These are phyloP conservation scores for Avahi laniger DNA, from an alignment of 2,797 vertebrate species.

Conservation along the genomic window DNA sequence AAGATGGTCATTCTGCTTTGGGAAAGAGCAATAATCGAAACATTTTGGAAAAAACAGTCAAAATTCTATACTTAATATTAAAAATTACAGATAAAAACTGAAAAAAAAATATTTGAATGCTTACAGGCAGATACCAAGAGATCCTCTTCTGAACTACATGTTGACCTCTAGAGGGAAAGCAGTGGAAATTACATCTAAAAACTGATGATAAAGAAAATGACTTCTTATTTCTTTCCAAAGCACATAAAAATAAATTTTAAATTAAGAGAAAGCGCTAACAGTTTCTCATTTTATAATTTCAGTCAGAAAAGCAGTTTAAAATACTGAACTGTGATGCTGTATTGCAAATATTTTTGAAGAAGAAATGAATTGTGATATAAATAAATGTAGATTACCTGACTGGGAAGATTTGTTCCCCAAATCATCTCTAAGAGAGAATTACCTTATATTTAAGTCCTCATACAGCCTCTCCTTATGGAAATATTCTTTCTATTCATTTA, in stretches of 20 bases:
- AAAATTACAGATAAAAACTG: background rate
- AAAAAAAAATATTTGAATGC: background rate
- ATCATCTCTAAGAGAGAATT: background rate
- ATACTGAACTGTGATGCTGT: background rate
- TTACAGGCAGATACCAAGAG: background rate
- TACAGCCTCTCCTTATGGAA: background rate
- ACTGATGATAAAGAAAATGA: background rate
- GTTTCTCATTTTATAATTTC: background rate
- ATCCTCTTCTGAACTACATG: background rate
- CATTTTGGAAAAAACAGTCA: background rate
- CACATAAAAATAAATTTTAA: background rate
- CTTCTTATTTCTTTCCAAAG: background rate
- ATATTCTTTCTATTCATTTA: background rate
- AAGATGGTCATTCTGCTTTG: background rate
- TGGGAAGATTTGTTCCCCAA: background rate
- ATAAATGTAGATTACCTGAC: background rate
- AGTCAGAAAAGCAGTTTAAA: background rate
- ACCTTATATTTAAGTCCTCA: background rate
- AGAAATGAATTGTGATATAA: slow-evolving; percentile 4
- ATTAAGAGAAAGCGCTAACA: background rate
- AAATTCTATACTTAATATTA: background rate
- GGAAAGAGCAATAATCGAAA: background rate
- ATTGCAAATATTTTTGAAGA: background rate
- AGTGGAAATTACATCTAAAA: background rate
- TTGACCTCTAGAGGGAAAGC: background rate